Percentiles rank a stretch among this genome's conserved stretches.
Evolutionary conservation across 2,888 invertebrate genomes (phyloP).

Genomic region (Suillia variegata): DNA sequence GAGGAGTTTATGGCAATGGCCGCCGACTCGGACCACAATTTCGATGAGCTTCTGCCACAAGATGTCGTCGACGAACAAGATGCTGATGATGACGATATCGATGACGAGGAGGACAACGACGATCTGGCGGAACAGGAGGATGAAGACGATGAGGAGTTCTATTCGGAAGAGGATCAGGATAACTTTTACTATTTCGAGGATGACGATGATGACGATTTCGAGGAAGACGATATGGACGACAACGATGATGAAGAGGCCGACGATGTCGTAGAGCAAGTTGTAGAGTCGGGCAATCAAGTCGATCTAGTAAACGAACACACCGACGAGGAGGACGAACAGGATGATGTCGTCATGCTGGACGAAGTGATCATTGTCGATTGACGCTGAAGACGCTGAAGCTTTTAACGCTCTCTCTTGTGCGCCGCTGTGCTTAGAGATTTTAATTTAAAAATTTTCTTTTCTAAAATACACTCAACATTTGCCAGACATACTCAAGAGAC

Average conservation of each 20-base stretch:
- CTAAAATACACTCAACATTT: too few species aligned
- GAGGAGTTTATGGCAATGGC: slow-evolving; percentile 31
- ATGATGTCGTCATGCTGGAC: slow-evolving; percentile 7
- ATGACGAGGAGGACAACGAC: background rate
- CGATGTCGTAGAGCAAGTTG: background rate
- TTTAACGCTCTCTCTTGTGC: too few species aligned
- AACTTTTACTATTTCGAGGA: background rate
- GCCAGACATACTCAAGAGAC: too few species aligned
- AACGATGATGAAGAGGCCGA: background rate
- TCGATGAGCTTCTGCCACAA: too few species aligned
- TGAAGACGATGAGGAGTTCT: background rate
- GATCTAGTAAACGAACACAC: background rate
- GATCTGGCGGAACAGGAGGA: too few species aligned
- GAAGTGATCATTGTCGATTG: slow-evolving; percentile 11
- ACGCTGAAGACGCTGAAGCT: too few species aligned
- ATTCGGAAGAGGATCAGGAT: background rate
- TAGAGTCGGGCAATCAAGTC: background rate
- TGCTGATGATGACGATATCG: too few species aligned
- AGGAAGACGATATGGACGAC: background rate
- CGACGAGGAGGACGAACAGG: background rate
- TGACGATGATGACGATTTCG: too few species aligned
- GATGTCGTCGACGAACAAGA: slow-evolving; percentile 13
- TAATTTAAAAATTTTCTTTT: too few species aligned
- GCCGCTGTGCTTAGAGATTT: too few species aligned
- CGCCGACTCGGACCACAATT: slow-evolving; percentile 4